Evolutionary conservation across 2,797 vertebrate genomes (phyloP), one percentile per base, ranked within the genome.

Genomic region (Megalops cyprinoides): DNA sequence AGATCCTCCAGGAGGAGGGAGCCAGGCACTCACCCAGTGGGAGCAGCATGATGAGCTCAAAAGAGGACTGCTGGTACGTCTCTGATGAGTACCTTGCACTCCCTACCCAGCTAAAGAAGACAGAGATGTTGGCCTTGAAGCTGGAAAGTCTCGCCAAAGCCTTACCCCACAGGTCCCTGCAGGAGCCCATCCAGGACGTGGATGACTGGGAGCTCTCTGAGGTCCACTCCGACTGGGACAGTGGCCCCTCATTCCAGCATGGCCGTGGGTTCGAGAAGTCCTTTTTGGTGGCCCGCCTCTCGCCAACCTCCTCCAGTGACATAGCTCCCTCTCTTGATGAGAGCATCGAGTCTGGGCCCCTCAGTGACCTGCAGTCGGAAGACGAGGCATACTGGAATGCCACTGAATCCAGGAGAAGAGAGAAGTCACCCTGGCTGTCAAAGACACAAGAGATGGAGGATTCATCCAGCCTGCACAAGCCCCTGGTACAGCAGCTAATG

Each of bases 201-300:
- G 98, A 99, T 80, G 97, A 99, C 88, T 99, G 98, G 98, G 98
- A 99, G 42, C 86, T 98, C 80, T 97, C 96, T 0, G 97, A 98
- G 91, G 94, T 96, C 87, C 97, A 96, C 85, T 92, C 94, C 0
- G 97, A 98, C 87, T 97, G 96, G 92, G 97, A 97, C 71, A 92
- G 89, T 51, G 94, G 92, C 82, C 92, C 91, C 8, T 86, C 82
- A 0, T 91, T 88, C 65, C 93, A 90, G n/a, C 85, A 84, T 80
- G 92, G 90, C 87, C 92, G 78, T 60, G 91, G 93, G 65, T 93
- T 91, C 82, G 94, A 92, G 53, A 92, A 91, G 73, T 80, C 86
- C 56, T 84, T 79, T 44, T 76, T 73, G 31, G 4, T 83, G 1
- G 90, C 93, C 15, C 93, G 93, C 80, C 90, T 95, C 79, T 98